phyloP scores from a whole-genome alignment of 2,113 vertebrate genomes.

The Tachysurus fulvidraco region DNA sequence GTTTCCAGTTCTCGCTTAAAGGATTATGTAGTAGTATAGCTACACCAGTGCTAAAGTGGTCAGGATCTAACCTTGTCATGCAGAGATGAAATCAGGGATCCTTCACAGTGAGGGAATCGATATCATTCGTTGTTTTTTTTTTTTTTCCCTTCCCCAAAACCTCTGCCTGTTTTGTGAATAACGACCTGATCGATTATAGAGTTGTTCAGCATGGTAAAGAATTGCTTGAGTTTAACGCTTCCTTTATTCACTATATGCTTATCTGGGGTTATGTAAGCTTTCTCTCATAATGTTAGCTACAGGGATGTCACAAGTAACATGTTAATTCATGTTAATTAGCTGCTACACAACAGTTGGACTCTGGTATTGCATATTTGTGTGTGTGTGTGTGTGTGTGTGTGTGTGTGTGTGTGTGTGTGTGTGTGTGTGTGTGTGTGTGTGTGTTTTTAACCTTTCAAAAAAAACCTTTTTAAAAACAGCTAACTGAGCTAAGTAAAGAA shows the following conservation, averaged over 20 bases:
- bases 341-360: neutral
- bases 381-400: neutral
- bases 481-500: neutral
- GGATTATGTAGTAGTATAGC: too few relatives aligned
- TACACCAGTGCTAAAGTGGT: neutral
- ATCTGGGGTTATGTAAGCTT: neutral
- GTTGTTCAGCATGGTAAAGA: neutral
- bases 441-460: neutral
- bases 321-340: neutral
- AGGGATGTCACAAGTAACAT: neutral
- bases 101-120: neutral
- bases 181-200: neutral
- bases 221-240: neutral
- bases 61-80: neutral
- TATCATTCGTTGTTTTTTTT: neutral
- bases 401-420: neutral
- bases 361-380: neutral
- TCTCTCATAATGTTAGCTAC: neutral
- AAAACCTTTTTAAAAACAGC: neutral
- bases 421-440: neutral
- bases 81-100: neutral
- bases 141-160: too few relatives aligned
- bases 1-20: neutral
- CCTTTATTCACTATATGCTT: neutral
- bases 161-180: neutral